These are phyloP conservation scores for Hippocampus mohnikei DNA, from an alignment of 2,113 vertebrate genomes.

Conservation along the genomic window DNA sequence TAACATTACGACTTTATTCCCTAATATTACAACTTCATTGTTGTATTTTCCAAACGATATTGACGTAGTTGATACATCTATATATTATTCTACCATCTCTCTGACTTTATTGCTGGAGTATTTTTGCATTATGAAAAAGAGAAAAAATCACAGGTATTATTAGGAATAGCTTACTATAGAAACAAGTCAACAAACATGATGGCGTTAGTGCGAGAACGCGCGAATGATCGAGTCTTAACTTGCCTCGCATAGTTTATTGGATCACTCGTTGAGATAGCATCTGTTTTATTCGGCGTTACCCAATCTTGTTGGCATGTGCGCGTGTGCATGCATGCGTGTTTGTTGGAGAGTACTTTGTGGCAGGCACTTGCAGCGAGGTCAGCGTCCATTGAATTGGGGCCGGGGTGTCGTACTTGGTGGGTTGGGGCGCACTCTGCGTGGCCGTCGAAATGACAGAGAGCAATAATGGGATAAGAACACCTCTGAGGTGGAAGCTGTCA, in stretches of 20 bases:
- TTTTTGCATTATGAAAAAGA: constrained; percentile 1
- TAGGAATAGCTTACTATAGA: constrained; percentile 10
- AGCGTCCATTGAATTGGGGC: constrained; percentile 60
- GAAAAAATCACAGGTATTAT: constrained; percentile 24
- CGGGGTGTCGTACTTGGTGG: not conserved
- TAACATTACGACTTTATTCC: not conserved
- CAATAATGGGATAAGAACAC: constrained; percentile 71
- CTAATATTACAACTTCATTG: not conserved
- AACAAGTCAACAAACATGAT: constrained; percentile 12
- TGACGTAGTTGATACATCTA: too few relatives aligned
- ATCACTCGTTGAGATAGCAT: constrained; percentile 50
- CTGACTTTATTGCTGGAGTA: not conserved
- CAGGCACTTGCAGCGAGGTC: constrained; percentile 59
- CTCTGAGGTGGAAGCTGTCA: constrained; percentile 57
- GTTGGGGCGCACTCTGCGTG: constrained; percentile 44
- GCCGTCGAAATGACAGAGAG: constrained; percentile 66
- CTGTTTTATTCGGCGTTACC: constrained; percentile 56
- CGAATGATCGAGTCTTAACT: constrained; percentile 56
- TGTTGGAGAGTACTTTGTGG: constrained; percentile 15
- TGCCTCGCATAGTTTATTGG: constrained; percentile 60
- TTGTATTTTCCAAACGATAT: not conserved
- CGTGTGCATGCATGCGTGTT: constrained; percentile 7
- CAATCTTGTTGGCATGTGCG: constrained; percentile 44
- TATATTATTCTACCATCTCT: not conserved
- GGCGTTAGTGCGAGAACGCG: not conserved